phyloP scores from a whole-genome alignment of 2,113 vertebrate species.

The Muntiacus muntjak region DNA sequence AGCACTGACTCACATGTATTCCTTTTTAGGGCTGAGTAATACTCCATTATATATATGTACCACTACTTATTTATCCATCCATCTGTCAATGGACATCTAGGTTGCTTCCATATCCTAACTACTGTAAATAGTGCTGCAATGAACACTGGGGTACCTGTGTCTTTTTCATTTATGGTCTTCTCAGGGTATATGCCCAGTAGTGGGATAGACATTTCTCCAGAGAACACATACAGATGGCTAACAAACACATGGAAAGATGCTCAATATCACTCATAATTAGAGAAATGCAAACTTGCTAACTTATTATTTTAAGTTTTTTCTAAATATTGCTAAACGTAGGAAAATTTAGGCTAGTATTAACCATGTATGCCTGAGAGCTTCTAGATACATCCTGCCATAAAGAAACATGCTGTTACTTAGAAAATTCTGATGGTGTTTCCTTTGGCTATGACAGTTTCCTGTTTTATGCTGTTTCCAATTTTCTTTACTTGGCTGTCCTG shows the following conservation, averaged over 20 bases:
- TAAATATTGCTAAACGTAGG: neutral
- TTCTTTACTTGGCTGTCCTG: neutral
- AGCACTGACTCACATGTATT: neutral
- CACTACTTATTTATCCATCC: neutral
- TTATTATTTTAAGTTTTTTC: neutral
- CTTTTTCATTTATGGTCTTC: neutral
- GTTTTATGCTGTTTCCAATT: neutral
- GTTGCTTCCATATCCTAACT: neutral
- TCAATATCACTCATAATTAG: neutral
- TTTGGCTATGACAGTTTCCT: neutral
- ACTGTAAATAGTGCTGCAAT: neutral
- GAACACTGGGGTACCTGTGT: neutral
- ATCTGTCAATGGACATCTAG: neutral
- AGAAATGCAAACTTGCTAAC: neutral
- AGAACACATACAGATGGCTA: neutral
- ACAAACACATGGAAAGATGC: neutral
- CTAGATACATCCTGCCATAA: neutral
- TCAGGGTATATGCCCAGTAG: neutral
- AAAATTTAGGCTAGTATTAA: neutral
- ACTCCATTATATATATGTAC: neutral
- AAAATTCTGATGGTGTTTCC: neutral
- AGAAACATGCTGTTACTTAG: neutral
- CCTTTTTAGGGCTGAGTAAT: neutral
- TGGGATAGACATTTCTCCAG: neutral
- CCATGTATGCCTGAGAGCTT: neutral